These are phyloP conservation scores for Caenorhabditis sp. DNA, from an alignment of 2,888 invertebrate species.

Conservation along the genomic window DNA sequence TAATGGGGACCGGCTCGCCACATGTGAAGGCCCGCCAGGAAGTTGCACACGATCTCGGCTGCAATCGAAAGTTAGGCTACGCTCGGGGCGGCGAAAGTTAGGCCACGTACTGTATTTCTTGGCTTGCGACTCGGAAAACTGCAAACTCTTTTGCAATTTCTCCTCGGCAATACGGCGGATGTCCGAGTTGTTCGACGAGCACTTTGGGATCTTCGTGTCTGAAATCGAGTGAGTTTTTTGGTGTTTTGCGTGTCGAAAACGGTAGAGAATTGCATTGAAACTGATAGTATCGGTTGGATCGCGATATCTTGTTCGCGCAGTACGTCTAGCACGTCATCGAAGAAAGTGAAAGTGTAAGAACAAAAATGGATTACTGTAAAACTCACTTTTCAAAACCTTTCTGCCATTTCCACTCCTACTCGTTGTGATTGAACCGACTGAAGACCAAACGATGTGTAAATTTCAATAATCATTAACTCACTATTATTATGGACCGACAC, in stretches of 20 bases:
- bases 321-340: constrained; percentile 24
- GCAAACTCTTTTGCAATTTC: constrained; percentile 59
- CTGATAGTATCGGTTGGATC: too few relatives aligned
- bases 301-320: constrained; percentile 33
- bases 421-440: constrained; percentile 40
- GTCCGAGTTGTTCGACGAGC: constrained; percentile 57
- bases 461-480: constrained; percentile 6
- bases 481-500: constrained; percentile 25
- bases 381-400: constrained; percentile 35
- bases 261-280: too few relatives aligned
- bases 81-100: not conserved
- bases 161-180: constrained; percentile 53
- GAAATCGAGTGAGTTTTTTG: too few relatives aligned
- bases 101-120: constrained; percentile 63
- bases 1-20: constrained; percentile 63
- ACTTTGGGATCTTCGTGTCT: constrained; percentile 66
- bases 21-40: constrained; percentile 74
- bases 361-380: too few relatives aligned
- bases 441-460: not conserved
- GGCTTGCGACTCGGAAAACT: constrained; percentile 60
- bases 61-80: constrained; percentile 31
- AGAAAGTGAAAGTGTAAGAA: not conserved
- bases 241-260: too few relatives aligned
- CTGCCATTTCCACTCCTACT: constrained; percentile 10
- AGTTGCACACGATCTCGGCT: constrained; percentile 78